Evolutionary conservation across 2,113 vertebrate genomes (phyloP), one percentile per base, ranked within the genome.

Genomic region (Nothobranchius furzeri): DNA sequence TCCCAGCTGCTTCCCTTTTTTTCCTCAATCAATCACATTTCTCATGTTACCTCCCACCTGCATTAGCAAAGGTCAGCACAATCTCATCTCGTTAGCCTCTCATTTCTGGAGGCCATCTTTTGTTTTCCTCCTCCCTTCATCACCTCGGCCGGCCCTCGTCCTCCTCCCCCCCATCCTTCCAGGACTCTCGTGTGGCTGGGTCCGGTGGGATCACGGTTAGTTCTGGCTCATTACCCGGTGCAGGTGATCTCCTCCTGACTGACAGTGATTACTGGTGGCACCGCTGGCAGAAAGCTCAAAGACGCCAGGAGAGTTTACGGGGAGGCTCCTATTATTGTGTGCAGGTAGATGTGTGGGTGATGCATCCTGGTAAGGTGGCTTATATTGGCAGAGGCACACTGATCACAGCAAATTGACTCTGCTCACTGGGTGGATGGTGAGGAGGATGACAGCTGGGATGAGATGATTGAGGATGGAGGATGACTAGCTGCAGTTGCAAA

Each of bases 41-140:
- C 74, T 71, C 64, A 24, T 20, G 73, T 78, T 80, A 85, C 85
- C 73, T 80, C 78, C 83, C 83, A 78, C 87, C 81, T 76, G 78
- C 80, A 87, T 86, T 84, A 84, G 85, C 72, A 85, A 85, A 91
- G 88, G 88, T 90, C 83, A 80, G 78, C 12, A 49, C 81, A 84
- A 88, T 89, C 86, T 88, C 87, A 80, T 90, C 87, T 87, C 78
- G 82, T 90, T 87, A 90, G 88, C 85, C 87, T 87, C 82, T 78
- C 78, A 68, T 86, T 86, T 87, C 83, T 76, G 24, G 77, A 79
- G 81, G 81, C 79, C 87, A 74, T 81, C 79, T 81, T 88, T 85
- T 87, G 84, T 87, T 82, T 84, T 79, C 75, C 68, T 76, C 56
- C 60, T 50, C 57, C 43, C 57, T 50, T 47, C 74, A 30, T 58